Conservation (phyloP, 2,888 invertebrate genomes). For the Tipula vernalis region DNA sequence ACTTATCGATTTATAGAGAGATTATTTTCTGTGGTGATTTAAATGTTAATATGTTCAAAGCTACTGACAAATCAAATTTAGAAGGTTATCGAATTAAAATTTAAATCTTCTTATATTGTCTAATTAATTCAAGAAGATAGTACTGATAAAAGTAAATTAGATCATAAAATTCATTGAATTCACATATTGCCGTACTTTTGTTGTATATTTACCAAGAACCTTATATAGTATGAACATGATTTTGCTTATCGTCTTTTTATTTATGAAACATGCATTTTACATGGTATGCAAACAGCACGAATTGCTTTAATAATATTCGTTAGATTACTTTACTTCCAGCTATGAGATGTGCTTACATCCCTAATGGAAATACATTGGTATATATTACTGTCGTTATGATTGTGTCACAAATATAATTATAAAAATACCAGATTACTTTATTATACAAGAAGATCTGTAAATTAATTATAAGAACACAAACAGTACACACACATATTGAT, state of each 20-base stretch:
- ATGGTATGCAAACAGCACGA: background rate
- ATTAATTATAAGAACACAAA: background rate
- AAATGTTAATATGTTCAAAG: no score
- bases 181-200: background rate
- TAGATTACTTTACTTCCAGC: background rate
- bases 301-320: background rate
- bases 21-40: no score
- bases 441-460: background rate
- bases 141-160: background rate
- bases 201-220: no score
- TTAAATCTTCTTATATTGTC: no score
- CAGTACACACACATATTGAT: background rate
- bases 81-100: no score
- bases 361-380: background rate
- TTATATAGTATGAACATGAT: no score
- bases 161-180: background rate
- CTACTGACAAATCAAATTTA: no score
- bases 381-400: background rate
- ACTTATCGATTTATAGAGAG: no score
- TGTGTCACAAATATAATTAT: background rate
- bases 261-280: background rate
- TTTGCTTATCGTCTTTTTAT: background rate
- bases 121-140: no score
- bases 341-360: background rate
- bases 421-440: background rate